Evolutionary conservation across 1,140 invertebrate genomes (phyloP).

Genomic region (Euschistus heros): DNA sequence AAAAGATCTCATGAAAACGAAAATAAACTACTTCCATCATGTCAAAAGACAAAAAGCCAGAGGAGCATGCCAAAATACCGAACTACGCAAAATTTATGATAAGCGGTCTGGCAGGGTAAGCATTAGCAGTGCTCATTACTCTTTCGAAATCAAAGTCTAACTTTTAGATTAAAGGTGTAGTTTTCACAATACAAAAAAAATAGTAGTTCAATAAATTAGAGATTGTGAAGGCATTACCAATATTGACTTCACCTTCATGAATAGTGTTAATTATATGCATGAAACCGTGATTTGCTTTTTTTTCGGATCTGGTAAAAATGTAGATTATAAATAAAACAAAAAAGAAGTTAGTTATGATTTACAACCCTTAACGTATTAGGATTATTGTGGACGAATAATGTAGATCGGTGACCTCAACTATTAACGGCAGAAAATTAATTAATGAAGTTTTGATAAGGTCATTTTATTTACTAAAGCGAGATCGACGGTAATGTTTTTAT

Average conservation of each 20-base stretch:
- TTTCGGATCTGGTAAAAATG: too few species aligned
- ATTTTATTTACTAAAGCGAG: too few species aligned
- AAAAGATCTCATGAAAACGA: too few species aligned
- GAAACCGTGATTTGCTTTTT: not conserved
- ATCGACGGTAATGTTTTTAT: too few species aligned
- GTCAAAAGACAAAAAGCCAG: not conserved
- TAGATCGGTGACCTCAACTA: too few species aligned
- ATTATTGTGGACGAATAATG: too few species aligned
- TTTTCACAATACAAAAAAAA: not conserved
- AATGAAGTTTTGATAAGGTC: too few species aligned
- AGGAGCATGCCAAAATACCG: not conserved
- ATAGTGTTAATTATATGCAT: not conserved
- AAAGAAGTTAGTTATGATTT: too few species aligned
- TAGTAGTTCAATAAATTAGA: not conserved
- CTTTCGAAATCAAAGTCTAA: not conserved
- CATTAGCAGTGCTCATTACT: not conserved
- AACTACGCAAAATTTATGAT: conserved; percentile 16
- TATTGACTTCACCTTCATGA: not conserved
- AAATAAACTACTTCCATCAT: too few species aligned
- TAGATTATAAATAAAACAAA: too few species aligned
- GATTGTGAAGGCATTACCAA: not conserved
- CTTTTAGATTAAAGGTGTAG: not conserved
- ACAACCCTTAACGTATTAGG: too few species aligned
- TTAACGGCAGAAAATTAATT: too few species aligned
- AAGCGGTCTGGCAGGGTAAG: conserved; percentile 10